Conservation (phyloP, 23 tunicate genomes). For the Phallusia fumigata region DNA sequence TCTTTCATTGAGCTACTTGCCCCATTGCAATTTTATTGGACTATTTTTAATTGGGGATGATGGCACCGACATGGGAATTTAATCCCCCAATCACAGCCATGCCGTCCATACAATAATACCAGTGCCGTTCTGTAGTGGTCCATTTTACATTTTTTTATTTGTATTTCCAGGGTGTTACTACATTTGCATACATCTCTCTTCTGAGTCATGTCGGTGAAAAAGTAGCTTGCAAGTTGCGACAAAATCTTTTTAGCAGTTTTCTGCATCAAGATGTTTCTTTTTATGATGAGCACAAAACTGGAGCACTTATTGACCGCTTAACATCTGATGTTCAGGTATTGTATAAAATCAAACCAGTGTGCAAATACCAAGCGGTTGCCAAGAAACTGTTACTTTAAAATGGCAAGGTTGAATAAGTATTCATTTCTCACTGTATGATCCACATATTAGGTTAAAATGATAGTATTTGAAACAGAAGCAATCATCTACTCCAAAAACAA, state of each 20-base stretch:
- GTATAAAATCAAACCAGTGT: not conserved
- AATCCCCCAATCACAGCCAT: too few species aligned
- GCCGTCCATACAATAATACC: too few species aligned
- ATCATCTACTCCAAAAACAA: too few species aligned
- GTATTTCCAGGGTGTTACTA: constrained; percentile 65
- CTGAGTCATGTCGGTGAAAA: constrained; percentile 88
- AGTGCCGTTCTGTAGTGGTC: too few species aligned
- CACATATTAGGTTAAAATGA: too few species aligned
- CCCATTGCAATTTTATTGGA: too few species aligned
- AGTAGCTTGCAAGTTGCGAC: constrained; percentile 80
- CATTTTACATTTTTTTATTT: not conserved
- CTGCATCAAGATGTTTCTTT: constrained; percentile 87
- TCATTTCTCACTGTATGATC: too few species aligned
- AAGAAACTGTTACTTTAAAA: not conserved
- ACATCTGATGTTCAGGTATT: constrained; percentile 92
- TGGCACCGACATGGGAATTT: too few species aligned
- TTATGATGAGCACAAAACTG: constrained; percentile 85
- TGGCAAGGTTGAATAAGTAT: too few species aligned
- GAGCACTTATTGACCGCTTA: constrained; percentile 67
- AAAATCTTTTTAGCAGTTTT: constrained; percentile 73
- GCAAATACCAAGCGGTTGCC: not conserved
- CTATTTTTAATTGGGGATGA: too few species aligned
- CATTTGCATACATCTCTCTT: constrained; percentile 80
- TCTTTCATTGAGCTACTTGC: too few species aligned
- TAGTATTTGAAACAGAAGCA: too few species aligned